These are phyloP conservation scores for Aphelenchoides besseyi DNA, from an alignment of 1,140 invertebrate species.

Conservation along the genomic window DNA sequence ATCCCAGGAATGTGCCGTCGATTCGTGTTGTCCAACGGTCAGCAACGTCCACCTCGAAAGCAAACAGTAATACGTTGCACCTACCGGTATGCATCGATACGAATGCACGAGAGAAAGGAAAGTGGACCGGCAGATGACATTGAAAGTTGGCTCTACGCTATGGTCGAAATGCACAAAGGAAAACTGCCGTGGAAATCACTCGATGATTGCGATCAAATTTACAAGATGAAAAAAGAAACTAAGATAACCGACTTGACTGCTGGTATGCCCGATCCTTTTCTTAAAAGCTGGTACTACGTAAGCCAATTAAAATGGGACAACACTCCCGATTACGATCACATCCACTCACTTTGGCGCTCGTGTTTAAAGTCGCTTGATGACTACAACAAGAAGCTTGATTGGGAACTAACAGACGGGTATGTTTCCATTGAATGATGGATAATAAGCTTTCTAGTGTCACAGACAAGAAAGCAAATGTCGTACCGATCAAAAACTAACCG, in stretches of 20 bases:
- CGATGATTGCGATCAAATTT: not conserved
- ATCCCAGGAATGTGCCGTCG: conserved; percentile 18
- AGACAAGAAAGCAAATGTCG: too few species aligned
- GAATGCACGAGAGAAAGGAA: conserved; percentile 1
- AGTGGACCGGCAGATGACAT: not conserved
- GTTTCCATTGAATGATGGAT: too few species aligned
- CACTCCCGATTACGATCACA: not conserved
- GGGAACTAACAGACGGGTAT: not conserved
- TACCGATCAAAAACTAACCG: too few species aligned
- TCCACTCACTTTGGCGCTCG: not conserved
- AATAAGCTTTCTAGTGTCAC: too few species aligned
- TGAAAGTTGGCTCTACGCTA: not conserved
- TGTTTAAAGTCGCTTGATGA: not conserved
- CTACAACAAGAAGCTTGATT: not conserved
- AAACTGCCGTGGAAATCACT: not conserved
- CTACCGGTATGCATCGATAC: conserved; percentile 10
- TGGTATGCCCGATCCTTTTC: not conserved
- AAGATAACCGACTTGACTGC: not conserved
- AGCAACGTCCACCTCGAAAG: not conserved
- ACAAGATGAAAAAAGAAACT: not conserved
- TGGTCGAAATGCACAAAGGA: conserved; percentile 9
- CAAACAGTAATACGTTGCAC: conserved; percentile 12
- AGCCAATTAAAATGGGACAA: not conserved
- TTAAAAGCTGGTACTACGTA: not conserved
- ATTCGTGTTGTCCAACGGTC: not conserved